Conservation (phyloP, 1,140 invertebrate species). For the Dryas iulia region DNA sequence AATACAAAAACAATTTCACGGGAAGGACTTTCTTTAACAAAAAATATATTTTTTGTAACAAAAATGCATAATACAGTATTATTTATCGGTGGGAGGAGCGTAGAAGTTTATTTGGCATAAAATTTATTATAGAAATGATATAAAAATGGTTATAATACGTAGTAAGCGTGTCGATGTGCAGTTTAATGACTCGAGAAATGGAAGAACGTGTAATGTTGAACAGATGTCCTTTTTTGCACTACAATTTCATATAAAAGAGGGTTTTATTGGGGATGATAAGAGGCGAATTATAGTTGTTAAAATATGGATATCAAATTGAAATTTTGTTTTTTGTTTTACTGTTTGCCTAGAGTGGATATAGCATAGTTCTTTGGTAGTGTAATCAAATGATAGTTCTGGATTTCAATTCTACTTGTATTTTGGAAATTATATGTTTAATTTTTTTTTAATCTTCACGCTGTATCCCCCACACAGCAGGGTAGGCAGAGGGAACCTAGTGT, state of each 20-base stretch:
- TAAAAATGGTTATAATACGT: conserved; percentile 65
- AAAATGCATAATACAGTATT: conserved; percentile 35
- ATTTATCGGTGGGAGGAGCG: conserved; percentile 54
- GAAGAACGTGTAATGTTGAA: conserved; percentile 14
- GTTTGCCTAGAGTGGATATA: neutral
- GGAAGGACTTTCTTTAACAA: conserved; percentile 38
- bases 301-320: conserved; percentile 1
- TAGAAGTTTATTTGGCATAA: conserved; percentile 68
- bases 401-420: too few species aligned
- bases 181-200: conserved; percentile 64
- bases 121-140: conserved; percentile 60
- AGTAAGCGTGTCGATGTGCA: conserved; percentile 56
- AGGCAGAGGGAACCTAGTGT: too few species aligned
- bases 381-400: neutral
- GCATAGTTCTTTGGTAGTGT: neutral
- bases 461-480: too few species aligned
- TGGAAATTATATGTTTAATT: too few species aligned
- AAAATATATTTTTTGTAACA: conserved; percentile 35
- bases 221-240: conserved; percentile 44
- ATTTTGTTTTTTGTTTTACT: neutral
- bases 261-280: conserved; percentile 25
- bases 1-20: conserved; percentile 40
- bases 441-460: too few species aligned
- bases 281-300: conserved; percentile 24
- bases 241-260: conserved; percentile 11